A percentile compares a stretch with the other conserved stretches of the same genome.
Evolutionary conservation across 1,140 invertebrate species (phyloP).

Genomic region (Lethocerus indicus): DNA sequence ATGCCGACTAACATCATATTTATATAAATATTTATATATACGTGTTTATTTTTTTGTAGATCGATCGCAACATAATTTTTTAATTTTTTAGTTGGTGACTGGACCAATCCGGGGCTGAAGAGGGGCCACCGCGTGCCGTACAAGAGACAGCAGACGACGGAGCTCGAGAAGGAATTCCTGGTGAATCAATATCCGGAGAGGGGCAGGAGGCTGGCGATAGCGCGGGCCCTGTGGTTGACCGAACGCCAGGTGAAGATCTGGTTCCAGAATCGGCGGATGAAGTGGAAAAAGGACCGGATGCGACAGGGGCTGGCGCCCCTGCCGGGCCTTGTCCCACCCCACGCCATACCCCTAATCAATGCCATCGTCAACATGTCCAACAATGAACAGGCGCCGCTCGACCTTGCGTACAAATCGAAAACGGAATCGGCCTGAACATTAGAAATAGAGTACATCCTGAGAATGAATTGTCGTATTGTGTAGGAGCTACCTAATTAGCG

Average conservation of each 20-base stretch:
- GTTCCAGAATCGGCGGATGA: conserved; percentile 94
- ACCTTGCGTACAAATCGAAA: conserved; percentile 9
- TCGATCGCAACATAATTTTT: too few relatives aligned
- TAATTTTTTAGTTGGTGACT: conserved; percentile 11
- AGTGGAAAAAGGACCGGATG: conserved; percentile 80
- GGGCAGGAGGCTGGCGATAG: conserved; percentile 93
- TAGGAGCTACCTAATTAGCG: too few relatives aligned
- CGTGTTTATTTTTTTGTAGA: too few relatives aligned
- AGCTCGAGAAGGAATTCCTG: conserved; percentile 96
- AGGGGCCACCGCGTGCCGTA: conserved; percentile 36
- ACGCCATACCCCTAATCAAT: conserved; percentile 9
- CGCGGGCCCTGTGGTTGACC: conserved; percentile 85
- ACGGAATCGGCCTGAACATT: too few relatives aligned
- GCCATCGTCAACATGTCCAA: conserved; percentile 14
- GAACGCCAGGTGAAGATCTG: conserved; percentile 95
- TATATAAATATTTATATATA: too few relatives aligned
- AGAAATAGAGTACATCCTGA: too few relatives aligned
- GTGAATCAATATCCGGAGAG: conserved; percentile 96
- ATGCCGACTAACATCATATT: too few relatives aligned
- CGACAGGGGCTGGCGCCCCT: conserved; percentile 7
- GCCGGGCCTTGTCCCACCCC: conserved; percentile 1
- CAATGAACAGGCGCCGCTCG: conserved; percentile 11
- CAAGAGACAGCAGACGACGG: conserved; percentile 92
- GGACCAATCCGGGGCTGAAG: conserved; percentile 9
- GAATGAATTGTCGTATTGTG: too few relatives aligned